Evolutionary conservation across 2,113 vertebrate genomes (phyloP), one percentile per base, ranked within the genome.

Genomic region (Periophthalmus modestus): DNA sequence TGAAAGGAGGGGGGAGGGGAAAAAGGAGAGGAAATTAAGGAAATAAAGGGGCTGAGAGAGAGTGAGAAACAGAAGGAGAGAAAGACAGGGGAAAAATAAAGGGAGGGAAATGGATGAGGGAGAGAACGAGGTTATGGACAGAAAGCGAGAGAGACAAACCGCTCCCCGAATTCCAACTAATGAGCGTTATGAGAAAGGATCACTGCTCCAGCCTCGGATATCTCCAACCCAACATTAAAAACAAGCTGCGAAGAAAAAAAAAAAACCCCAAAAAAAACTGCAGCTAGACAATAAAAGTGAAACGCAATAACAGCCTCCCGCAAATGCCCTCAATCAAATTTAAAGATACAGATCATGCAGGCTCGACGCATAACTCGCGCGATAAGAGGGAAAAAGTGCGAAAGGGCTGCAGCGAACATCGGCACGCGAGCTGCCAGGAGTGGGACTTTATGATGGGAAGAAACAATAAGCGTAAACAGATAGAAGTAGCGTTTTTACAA

Each of bases 391-490:
- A 28, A n/a, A 28, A 75, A 47, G 70, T 36, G 75, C 16, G 58
- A 3, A 14, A 68, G 33, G 75, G 24, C 21, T 57, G 5, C 2
- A 12, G 28, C 24, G 58, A n/a, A 65, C 28, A 69, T 50, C 76
- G 74, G 58, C 69, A 66, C 73, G 76, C 33, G 39, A 72, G 83
- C 58, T 72, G 79, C 14, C 72, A 79, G 78, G 66, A 85, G 82
- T 74, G 10, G 80, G 63, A 77, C 54, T 87, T 89, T 88, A 77
- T 90, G 89, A 91, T 82, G 78, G 81, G 75, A 78, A 83, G 77
- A 85, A 90, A 89, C 85, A 92, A 92, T 89, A 92, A 87, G 82
- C 81, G 85, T 90, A 92, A 89, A 91, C 82, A 88, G 82, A 91
- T 89, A 79, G 85, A 92, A 83, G 84, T 83, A 72, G 87, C 18